Evolutionary conservation across 2,797 vertebrate species (phyloP).

Genomic region (Benthosema pterotum): DNA sequence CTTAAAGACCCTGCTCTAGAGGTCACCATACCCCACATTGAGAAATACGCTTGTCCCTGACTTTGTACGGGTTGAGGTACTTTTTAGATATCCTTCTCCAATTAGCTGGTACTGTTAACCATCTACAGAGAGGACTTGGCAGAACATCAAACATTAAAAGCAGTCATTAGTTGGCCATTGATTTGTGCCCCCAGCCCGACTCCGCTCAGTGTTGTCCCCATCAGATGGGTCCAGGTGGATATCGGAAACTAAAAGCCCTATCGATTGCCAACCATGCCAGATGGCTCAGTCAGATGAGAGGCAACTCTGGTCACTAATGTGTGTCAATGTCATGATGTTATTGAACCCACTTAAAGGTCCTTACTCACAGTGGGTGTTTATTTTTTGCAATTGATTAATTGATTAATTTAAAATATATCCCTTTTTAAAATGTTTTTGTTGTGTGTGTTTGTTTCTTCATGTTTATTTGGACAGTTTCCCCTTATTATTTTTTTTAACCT

Average conservation of each 20-base stretch:
- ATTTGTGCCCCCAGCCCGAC: neutral
- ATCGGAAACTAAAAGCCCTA: constrained; percentile 18
- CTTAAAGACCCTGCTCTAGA: no score
- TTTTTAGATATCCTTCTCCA: neutral
- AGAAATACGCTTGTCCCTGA: neutral
- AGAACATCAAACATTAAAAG: constrained; percentile 8
- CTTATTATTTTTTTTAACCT: neutral
- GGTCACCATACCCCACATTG: no score
- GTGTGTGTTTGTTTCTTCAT: no score
- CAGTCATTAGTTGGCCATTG: constrained; percentile 30
- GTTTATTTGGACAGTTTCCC: neutral
- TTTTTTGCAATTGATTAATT: no score
- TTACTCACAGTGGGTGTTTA: no score
- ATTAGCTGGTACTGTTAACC: neutral
- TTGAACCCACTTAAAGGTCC: no score
- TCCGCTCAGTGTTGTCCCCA: constrained; percentile 10
- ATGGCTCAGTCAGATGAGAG: no score
- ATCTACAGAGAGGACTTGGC: neutral
- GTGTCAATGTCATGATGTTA: no score
- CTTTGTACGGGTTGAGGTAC: neutral
- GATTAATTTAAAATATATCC: no score
- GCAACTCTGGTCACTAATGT: no score
- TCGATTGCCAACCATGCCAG: constrained; percentile 6
- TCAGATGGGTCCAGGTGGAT: neutral
- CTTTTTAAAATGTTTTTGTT: no score